A percentile compares a stretch with the other conserved stretches of the same genome.
phyloP scores from a whole-genome alignment of 53 echinoderm and acorn worm species.

The Patiria pectinifera region DNA sequence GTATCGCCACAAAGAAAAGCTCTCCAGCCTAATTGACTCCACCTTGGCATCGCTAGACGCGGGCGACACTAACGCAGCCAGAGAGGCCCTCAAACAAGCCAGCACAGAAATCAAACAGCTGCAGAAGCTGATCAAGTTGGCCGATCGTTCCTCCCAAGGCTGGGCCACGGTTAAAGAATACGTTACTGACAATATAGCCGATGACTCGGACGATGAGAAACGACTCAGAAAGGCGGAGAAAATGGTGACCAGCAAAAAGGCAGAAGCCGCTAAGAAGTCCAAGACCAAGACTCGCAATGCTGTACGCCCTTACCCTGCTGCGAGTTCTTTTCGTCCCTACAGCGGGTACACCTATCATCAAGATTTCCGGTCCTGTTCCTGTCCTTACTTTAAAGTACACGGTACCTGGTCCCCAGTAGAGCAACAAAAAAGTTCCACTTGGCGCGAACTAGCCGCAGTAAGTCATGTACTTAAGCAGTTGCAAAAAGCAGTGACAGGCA shows the following conservation, averaged over 20 bases:
- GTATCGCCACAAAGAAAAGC: background rate
- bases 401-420: no score
- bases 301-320: background rate
- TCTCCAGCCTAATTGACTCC: background rate
- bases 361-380: no score
- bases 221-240: slow-evolving; percentile 1
- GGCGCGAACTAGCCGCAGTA: no score
- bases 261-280: background rate
- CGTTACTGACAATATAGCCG: background rate
- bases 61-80: background rate
- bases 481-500: no score
- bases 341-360: no score
- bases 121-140: slow-evolving; percentile 1
- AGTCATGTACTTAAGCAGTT: no score
- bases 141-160: background rate
- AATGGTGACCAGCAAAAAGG: background rate
- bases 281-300: slow-evolving; percentile 2
- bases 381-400: no score
- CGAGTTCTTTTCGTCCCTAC: background rate
- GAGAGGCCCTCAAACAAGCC: background rate
- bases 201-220: background rate
- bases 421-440: no score
- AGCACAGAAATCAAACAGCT: background rate
- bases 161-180: slow-evolving; percentile 14
- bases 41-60: background rate